Conservation (phyloP, 1,140 invertebrate species). For the Lordiphosa stackelbergi region DNA sequence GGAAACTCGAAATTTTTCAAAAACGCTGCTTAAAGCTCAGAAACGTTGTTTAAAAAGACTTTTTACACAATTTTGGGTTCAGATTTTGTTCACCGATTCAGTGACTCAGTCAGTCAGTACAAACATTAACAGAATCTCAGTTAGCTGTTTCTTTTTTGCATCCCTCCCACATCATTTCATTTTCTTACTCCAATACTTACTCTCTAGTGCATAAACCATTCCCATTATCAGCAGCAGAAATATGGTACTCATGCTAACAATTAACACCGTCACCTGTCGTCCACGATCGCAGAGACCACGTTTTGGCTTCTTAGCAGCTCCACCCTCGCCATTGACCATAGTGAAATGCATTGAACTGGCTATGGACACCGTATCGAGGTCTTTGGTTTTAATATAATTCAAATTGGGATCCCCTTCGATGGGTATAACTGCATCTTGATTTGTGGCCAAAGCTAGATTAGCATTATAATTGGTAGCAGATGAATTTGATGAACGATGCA, state of each 20-base stretch:
- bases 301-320: constrained; percentile 78
- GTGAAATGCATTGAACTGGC: constrained; percentile 91
- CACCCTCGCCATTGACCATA: constrained; percentile 87
- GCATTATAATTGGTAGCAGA: constrained; percentile 62
- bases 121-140: too few relatives aligned
- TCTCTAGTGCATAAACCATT: constrained; percentile 84
- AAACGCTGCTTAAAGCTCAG: too few relatives aligned
- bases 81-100: too few relatives aligned
- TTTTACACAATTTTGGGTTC: too few relatives aligned
- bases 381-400: constrained; percentile 76
- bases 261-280: constrained; percentile 87
- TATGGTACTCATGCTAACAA: constrained; percentile 86
- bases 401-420: constrained; percentile 69
- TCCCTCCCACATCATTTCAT: too few relatives aligned
- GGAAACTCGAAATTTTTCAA: too few relatives aligned
- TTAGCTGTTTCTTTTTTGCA: too few relatives aligned
- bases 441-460: constrained; percentile 51
- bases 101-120: too few relatives aligned
- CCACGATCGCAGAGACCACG: constrained; percentile 82
- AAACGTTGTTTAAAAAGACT: too few relatives aligned
- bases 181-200: constrained; percentile 78
- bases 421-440: constrained; percentile 61
- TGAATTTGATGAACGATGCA: constrained; percentile 52
- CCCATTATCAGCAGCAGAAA: constrained; percentile 86
- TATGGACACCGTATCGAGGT: constrained; percentile 83